phyloP scores from a whole-genome alignment of 2,888 invertebrate genomes.

The Andrena marginata region DNA sequence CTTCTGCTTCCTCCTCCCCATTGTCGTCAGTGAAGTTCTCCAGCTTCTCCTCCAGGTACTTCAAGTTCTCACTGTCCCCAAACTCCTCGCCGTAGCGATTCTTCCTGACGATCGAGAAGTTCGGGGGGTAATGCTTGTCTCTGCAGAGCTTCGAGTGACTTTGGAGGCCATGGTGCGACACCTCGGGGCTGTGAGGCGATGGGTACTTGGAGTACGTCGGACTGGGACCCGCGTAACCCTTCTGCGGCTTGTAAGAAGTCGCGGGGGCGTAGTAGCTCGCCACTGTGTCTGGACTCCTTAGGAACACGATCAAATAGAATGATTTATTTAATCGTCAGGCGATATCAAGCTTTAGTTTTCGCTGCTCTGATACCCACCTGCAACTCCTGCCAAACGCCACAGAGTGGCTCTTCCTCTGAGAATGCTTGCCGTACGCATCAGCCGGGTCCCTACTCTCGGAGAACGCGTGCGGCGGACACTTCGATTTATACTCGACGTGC shows the following conservation, averaged over 20 bases:
- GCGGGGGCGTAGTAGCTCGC: slow-evolving; percentile 61
- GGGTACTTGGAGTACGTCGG: slow-evolving; percentile 61
- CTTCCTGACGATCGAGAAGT: slow-evolving; percentile 62
- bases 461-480: slow-evolving; percentile 58
- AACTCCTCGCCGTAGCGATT: slow-evolving; percentile 61
- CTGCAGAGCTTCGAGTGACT: slow-evolving; percentile 21
- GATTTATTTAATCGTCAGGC: background rate
- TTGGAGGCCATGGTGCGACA: slow-evolving; percentile 33
- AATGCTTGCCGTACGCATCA: slow-evolving; percentile 68
- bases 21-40: slow-evolving; percentile 59
- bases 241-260: slow-evolving; percentile 66
- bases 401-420: slow-evolving; percentile 56
- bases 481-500: slow-evolving; percentile 66
- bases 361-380: slow-evolving; percentile 63
- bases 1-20: slow-evolving; percentile 53
- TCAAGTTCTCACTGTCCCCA: slow-evolving; percentile 61
- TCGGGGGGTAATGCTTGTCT: slow-evolving; percentile 54
- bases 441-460: slow-evolving; percentile 47
- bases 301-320: slow-evolving; percentile 2
- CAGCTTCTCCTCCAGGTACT: slow-evolving; percentile 61
- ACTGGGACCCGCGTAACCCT: slow-evolving; percentile 52
- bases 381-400: slow-evolving; percentile 42
- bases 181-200: slow-evolving; percentile 22
- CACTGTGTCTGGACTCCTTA: slow-evolving; percentile 64
- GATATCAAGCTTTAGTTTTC: background rate